phyloP scores from a whole-genome alignment of 2,797 vertebrate species.

The Geotrypetes seraphini region DNA sequence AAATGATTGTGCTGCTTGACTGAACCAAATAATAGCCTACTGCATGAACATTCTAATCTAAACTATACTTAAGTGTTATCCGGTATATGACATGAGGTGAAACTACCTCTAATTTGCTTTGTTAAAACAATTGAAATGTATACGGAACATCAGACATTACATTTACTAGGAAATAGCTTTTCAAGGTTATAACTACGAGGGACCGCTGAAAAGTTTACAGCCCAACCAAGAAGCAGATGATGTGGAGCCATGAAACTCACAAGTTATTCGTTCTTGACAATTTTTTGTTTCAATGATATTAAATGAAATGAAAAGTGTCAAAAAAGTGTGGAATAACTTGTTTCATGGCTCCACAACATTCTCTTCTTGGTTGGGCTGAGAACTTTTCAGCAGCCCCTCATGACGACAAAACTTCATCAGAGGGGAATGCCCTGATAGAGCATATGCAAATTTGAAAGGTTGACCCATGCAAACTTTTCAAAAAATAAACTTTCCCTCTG shows the following conservation, averaged over 20 bases:
- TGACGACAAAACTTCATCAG: background rate
- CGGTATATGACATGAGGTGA: constrained; percentile 1
- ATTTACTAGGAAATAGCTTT: constrained; percentile 11
- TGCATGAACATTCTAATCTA: no score
- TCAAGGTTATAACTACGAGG: constrained; percentile 14
- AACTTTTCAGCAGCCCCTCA: no score
- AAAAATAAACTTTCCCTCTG: constrained; percentile 22
- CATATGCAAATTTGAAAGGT: background rate
- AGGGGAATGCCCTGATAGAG: background rate
- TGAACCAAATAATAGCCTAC: no score
- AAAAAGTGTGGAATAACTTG: no score
- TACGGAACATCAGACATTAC: background rate
- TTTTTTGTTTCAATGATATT: no score
- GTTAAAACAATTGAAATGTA: constrained; percentile 5
- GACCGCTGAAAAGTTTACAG: no score
- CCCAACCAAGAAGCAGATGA: no score
- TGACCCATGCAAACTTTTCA: constrained; percentile 3
- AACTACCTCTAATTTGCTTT: constrained; percentile 14
- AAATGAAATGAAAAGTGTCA: no score
- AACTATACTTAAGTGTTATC: constrained; percentile 29
- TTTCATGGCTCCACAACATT: no score
- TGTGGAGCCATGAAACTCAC: no score
- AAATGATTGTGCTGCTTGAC: constrained; percentile 9
- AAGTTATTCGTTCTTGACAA: no score
- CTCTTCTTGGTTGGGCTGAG: no score